Evolutionary conservation across 2,888 invertebrate species (phyloP), one percentile per base, ranked within the genome.

Genomic region (Tachina fera): DNA sequence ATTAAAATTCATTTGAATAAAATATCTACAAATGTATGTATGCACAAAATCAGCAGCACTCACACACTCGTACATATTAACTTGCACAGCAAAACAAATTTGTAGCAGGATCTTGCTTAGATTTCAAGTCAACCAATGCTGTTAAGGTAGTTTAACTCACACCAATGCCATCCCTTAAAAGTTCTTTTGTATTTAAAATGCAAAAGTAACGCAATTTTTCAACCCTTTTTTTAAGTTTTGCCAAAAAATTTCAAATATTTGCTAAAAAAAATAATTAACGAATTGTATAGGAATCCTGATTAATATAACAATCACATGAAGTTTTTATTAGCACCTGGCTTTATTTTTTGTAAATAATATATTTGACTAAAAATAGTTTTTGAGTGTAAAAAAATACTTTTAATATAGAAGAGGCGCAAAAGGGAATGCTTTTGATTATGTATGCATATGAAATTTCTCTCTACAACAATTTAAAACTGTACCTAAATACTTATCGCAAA

Each of bases 1-100:
- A 91, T 91, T 91, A 89, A 90, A 90, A 91, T 83, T 83, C 83
- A 83, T 90, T 89, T 90, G 89, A 89, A 89, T 89, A 90, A 87
- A 87, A 67, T 90, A 76, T 75, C 84, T 89, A 88, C 88, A 87
- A 58, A 56, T 56, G 16, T 58, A 49, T 77, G 16, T 49, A 19
- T 77, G 68, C 84, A 83, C 11, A 14, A 49, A 16, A 16, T 31
- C 31, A 31, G 31, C 19, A 39, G 2, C 77, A 83, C 87, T 84
- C 84, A 88, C 76, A 88, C 78, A 79, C 49, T 60, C 9, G 22
- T 31, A 45, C 51, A 67, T 83, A 86, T 61, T 81, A 45, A 65
- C 63, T 67, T 61, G 53, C 74, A 71, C 56, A 56, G 6, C 72
- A 74, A 61, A 63, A 14, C 58, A 77, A 78, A 19, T 71, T 45